A percentile compares a stretch with the other conserved stretches of the same genome.
Conservation (phyloP, 2,888 invertebrate genomes). For the Pammene fasciana region DNA sequence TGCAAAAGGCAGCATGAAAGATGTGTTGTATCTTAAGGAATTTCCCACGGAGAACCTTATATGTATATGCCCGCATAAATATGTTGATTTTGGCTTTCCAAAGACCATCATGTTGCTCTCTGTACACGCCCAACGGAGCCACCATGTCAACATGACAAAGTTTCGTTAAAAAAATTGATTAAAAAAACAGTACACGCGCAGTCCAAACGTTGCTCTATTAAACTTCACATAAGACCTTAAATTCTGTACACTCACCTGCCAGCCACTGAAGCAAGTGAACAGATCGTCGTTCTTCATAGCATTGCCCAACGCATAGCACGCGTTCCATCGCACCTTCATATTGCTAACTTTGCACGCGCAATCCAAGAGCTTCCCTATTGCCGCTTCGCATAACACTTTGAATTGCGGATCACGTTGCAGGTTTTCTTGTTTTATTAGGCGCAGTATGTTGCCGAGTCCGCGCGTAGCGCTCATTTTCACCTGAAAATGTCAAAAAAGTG, state of each 20-base stretch:
- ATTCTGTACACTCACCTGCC: slow-evolving; percentile 74
- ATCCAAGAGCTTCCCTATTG: slow-evolving; percentile 86
- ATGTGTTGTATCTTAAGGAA: too few species aligned
- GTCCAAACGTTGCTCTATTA: too few species aligned
- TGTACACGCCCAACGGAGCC: too few species aligned
- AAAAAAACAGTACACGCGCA: too few species aligned
- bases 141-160: too few species aligned
- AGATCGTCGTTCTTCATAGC: slow-evolving; percentile 86
- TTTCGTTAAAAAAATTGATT: too few species aligned
- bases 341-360: slow-evolving; percentile 87
- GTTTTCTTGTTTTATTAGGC: slow-evolving; percentile 82
- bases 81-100: too few species aligned
- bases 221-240: too few species aligned
- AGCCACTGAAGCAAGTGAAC: slow-evolving; percentile 73
- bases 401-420: slow-evolving; percentile 76
- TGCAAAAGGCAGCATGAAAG: too few species aligned
- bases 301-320: slow-evolving; percentile 93
- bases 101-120: too few species aligned
- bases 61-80: too few species aligned
- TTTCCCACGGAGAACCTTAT: too few species aligned
- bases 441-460: slow-evolving; percentile 90
- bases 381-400: slow-evolving; percentile 81
- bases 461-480: slow-evolving; percentile 90
- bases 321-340: slow-evolving; percentile 96
- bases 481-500: slow-evolving; percentile 52